phyloP scores from a whole-genome alignment of 2,888 invertebrate species.

The Platycnemis pennipes region DNA sequence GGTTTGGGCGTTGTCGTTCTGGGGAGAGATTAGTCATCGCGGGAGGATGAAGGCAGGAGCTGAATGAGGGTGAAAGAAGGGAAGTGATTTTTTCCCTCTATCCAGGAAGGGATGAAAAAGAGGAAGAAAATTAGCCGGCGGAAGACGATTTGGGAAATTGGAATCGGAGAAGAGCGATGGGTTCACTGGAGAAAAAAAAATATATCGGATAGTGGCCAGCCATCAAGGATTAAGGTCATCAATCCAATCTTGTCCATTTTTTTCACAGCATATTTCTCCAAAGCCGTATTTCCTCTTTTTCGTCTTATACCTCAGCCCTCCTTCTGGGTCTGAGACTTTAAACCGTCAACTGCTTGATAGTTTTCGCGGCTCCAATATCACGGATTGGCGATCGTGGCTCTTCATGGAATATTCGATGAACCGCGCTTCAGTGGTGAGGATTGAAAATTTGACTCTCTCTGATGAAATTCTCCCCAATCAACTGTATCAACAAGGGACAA shows the following conservation, averaged over 20 bases:
- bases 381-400: too few relatives aligned
- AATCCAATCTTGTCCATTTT: background rate
- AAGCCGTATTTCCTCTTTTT: background rate
- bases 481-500: too few relatives aligned
- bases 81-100: background rate
- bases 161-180: background rate
- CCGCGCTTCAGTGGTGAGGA: too few relatives aligned
- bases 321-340: too few relatives aligned
- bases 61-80: background rate
- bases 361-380: too few relatives aligned
- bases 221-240: background rate
- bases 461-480: too few relatives aligned
- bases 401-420: too few relatives aligned
- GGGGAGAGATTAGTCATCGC: background rate
- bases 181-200: background rate
- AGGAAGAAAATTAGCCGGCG: background rate
- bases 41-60: background rate
- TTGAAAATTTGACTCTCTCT: too few relatives aligned
- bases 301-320: background rate
- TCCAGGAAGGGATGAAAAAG: background rate
- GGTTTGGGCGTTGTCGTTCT: background rate
- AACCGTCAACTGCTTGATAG: too few relatives aligned
- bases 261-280: background rate
- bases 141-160: slow-evolving; percentile 36
- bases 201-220: background rate